Percentiles rank a stretch among this genome's conserved stretches.
phyloP scores from a whole-genome alignment of 2,113 vertebrate species.

The Xenopus laevis region DNA sequence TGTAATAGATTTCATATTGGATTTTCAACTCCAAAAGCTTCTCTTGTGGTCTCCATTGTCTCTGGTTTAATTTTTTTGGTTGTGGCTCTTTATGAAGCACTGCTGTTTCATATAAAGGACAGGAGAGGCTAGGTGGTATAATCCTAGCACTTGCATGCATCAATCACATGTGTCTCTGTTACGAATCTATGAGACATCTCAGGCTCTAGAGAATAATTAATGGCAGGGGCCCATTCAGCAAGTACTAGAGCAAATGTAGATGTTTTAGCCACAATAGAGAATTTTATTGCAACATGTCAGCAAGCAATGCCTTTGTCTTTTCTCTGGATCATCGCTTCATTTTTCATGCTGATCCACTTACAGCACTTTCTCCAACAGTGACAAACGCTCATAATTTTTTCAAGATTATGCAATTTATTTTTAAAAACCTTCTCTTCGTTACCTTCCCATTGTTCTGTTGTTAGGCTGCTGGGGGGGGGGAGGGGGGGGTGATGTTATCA shows the following conservation, averaged over 20 bases:
- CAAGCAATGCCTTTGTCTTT: neutral
- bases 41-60: slow-evolving; percentile 51
- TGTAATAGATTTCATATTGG: slow-evolving; percentile 57
- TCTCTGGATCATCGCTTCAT: neutral
- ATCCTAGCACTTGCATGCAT: slow-evolving; percentile 7
- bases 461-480: no score
- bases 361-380: neutral
- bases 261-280: neutral
- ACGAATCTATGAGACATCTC: neutral
- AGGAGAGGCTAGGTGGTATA: slow-evolving; percentile 27
- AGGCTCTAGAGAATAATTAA: neutral
- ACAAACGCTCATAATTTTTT: no score
- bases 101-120: slow-evolving; percentile 16
- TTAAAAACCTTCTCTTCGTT: no score
- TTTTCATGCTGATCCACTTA: neutral
- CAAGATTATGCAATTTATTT: neutral
- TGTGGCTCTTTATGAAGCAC: slow-evolving; percentile 20
- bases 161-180: slow-evolving; percentile 30
- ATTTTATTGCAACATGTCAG: slow-evolving; percentile 24
- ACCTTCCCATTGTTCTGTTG: no score
- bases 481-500: no score
- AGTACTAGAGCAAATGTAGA: slow-evolving; percentile 21
- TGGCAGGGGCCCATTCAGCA: slow-evolving; percentile 25
- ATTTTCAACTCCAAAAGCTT: slow-evolving; percentile 54
- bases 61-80: slow-evolving; percentile 13